A percentile compares a stretch with the other conserved stretches of the same genome.
These are phyloP conservation scores for Seriola quinqueradiata DNA, from an alignment of 2,113 vertebrate species.

Conservation along the genomic window DNA sequence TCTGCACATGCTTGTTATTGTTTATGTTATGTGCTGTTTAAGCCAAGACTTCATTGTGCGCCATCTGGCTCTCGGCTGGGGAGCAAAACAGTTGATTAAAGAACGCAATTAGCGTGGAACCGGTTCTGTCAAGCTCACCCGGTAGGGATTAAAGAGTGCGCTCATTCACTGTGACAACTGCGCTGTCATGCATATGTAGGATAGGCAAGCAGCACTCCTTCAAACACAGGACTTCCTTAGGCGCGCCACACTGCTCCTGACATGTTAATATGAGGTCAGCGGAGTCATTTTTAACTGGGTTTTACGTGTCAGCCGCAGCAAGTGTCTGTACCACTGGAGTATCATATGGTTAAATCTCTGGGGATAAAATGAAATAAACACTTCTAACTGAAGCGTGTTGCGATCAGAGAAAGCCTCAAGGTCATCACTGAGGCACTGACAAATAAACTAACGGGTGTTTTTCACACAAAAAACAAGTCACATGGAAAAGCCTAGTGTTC, in stretches of 20 bases:
- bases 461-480: too few relatives aligned
- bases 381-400: neutral
- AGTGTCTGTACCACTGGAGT: neutral
- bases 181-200: slow-evolving; percentile 24
- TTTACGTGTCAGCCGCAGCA: neutral
- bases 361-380: neutral
- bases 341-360: neutral
- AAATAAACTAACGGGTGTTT: too few relatives aligned
- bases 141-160: slow-evolving; percentile 35
- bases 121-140: slow-evolving; percentile 46
- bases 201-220: neutral
- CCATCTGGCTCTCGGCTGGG: slow-evolving; percentile 45
- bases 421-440: too few relatives aligned
- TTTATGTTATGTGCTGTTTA: slow-evolving; percentile 28
- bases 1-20: slow-evolving; percentile 20
- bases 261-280: slow-evolving; percentile 9
- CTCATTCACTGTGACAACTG: slow-evolving; percentile 30
- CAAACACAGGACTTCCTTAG: neutral
- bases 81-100: slow-evolving; percentile 58
- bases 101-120: slow-evolving; percentile 45
- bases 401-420: neutral
- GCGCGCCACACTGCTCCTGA: neutral
- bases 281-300: neutral
- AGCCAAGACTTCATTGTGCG: slow-evolving; percentile 31
- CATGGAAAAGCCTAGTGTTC: too few relatives aligned